Conservation (phyloP, 2,113 vertebrate species). For the Hylia prasina region DNA sequence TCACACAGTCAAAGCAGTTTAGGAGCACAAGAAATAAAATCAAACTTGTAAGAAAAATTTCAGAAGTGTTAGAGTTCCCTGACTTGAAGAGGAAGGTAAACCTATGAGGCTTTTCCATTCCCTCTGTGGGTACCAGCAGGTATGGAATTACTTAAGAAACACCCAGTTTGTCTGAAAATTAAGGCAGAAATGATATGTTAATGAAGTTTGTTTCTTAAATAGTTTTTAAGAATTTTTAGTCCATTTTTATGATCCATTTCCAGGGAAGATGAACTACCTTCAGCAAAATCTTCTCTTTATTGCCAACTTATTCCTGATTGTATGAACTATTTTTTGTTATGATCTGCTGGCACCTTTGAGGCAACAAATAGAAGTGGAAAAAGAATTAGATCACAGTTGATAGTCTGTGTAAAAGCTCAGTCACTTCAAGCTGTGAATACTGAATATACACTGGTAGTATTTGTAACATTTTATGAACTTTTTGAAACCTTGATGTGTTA, state of each 20-base stretch:
- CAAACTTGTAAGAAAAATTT: neutral
- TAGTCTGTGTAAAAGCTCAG: neutral
- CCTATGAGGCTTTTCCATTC: neutral
- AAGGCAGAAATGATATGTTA: neutral
- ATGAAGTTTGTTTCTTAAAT: neutral
- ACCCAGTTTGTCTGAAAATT: neutral
- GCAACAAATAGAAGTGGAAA: neutral
- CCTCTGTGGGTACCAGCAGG: neutral
- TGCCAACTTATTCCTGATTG: neutral
- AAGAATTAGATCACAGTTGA: neutral
- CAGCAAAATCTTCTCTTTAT: neutral
- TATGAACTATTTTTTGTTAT: neutral
- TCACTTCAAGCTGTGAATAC: neutral
- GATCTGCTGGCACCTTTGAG: neutral
- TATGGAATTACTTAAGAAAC: neutral
- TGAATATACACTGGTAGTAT: neutral
- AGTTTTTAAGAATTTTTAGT: neutral
- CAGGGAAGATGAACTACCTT: neutral
- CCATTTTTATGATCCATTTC: neutral
- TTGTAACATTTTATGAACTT: neutral
- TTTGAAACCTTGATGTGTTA: neutral
- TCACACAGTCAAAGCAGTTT: neutral
- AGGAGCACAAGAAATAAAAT: neutral
- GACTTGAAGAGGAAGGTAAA: neutral
- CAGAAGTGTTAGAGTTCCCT: neutral